Percentiles rank a stretch among this genome's conserved stretches.
These are phyloP conservation scores for Aplodontia rufa DNA, from an alignment of 2,113 vertebrate species.

Conservation along the genomic window DNA sequence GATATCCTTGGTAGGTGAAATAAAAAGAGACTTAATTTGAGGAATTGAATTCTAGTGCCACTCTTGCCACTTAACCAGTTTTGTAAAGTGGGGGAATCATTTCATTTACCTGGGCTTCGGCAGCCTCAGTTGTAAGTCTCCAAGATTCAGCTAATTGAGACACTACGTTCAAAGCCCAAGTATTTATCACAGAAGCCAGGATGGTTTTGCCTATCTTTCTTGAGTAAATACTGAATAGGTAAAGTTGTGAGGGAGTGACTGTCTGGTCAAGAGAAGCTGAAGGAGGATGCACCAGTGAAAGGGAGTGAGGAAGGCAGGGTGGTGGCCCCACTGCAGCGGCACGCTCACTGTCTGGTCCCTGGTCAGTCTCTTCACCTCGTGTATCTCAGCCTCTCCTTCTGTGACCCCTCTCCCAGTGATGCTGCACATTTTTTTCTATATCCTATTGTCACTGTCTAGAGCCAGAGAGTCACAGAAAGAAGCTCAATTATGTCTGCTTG, in stretches of 20 bases:
- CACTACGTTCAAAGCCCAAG: background rate
- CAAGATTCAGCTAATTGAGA: background rate
- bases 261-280: background rate
- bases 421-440: background rate
- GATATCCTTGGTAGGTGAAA: background rate
- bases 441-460: background rate
- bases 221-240: background rate
- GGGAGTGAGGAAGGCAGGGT: background rate
- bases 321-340: accelerated
- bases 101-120: background rate
- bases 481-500: background rate
- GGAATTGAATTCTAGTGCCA: background rate
- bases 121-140: background rate
- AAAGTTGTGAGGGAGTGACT: background rate
- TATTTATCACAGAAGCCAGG: background rate
- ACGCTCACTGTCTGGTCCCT: background rate
- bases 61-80: background rate
- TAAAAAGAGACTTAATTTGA: background rate
- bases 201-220: background rate
- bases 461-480: background rate
- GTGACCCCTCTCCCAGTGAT: background rate
- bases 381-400: background rate
- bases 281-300: background rate
- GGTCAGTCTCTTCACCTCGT: accelerated
- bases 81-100: background rate